Conservation (phyloP, 1,140 invertebrate species). For the Triops cancriformis region DNA sequence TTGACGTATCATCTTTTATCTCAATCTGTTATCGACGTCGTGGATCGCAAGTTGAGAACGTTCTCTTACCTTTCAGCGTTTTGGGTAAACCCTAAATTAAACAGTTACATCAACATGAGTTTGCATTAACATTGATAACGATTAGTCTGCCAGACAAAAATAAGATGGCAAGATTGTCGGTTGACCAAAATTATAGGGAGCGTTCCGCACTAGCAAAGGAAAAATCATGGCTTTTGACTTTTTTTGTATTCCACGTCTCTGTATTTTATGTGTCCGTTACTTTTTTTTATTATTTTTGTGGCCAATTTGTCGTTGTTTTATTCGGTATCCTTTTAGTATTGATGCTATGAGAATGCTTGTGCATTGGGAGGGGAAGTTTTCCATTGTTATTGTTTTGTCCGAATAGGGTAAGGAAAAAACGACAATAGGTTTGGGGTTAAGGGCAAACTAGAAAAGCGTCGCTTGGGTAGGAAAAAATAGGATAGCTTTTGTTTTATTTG, state of each 20-base stretch:
- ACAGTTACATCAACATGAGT: not conserved
- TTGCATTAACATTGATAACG: not conserved
- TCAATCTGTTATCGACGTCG: not conserved
- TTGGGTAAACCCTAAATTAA: not conserved
- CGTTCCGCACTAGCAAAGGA: not conserved
- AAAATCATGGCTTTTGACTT: not conserved
- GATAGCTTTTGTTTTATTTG: not conserved
- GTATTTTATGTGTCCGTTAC: not conserved
- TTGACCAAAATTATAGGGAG: not conserved
- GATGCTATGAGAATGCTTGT: not conserved
- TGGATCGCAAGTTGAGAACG: not conserved
- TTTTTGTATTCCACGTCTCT: not conserved
- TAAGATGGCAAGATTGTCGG: not conserved
- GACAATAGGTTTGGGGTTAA: not conserved
- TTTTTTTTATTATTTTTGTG: not conserved
- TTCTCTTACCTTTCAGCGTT: not conserved
- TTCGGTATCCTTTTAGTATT: not conserved
- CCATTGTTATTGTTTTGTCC: too few relatives aligned
- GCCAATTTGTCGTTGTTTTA: not conserved
- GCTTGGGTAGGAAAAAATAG: not conserved
- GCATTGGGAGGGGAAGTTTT: not conserved
- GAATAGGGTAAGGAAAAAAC: not conserved
- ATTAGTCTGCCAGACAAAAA: not conserved
- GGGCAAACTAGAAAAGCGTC: not conserved
- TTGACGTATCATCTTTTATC: too few relatives aligned